Percentiles rank a stretch among this genome's conserved stretches.
Evolutionary conservation across 2,888 invertebrate genomes (phyloP).

Genomic region (Panopea generosa): DNA sequence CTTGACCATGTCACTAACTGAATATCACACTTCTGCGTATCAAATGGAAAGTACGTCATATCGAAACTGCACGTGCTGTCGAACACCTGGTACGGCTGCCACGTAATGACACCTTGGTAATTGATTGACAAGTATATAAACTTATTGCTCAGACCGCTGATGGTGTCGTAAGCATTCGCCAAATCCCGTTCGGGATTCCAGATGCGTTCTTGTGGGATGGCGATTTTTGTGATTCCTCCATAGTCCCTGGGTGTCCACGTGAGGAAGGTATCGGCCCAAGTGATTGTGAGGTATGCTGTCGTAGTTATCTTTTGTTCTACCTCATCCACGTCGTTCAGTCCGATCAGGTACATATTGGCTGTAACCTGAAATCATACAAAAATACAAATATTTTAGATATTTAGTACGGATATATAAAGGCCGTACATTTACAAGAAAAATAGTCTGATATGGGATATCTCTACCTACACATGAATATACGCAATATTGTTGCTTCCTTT

Average conservation of each 20-base stretch:
- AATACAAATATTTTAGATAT: too few species aligned
- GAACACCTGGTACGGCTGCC: slow-evolving; percentile 62
- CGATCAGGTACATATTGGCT: slow-evolving; percentile 56
- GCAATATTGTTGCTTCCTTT: too few species aligned
- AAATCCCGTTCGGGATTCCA: slow-evolving; percentile 69
- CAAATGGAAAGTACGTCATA: slow-evolving; percentile 63
- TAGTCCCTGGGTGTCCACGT: slow-evolving; percentile 54
- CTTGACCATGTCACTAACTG: slow-evolving; percentile 61
- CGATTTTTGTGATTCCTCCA: slow-evolving; percentile 47
- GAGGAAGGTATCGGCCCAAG: slow-evolving; percentile 60
- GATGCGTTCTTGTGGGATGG: slow-evolving; percentile 47
- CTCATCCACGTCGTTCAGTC: slow-evolving; percentile 59
- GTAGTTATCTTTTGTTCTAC: slow-evolving; percentile 61
- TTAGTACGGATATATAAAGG: too few species aligned
- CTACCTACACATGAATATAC: too few species aligned
- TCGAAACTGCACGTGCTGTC: slow-evolving; percentile 57
- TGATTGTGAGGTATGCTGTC: slow-evolving; percentile 57
- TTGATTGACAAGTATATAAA: slow-evolving; percentile 49
- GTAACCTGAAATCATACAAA: slow-evolving; percentile 39
- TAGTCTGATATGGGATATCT: too few species aligned
- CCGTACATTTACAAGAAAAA: too few species aligned
- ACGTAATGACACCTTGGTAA: slow-evolving; percentile 38
- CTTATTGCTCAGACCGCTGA: slow-evolving; percentile 51
- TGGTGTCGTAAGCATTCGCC: slow-evolving; percentile 55
- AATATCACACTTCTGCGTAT: slow-evolving; percentile 54